Percentiles rank a stretch among this genome's conserved stretches.
These are phyloP conservation scores for Brachionus rubens DNA, from an alignment of 1,140 invertebrate genomes.

Conservation along the genomic window DNA sequence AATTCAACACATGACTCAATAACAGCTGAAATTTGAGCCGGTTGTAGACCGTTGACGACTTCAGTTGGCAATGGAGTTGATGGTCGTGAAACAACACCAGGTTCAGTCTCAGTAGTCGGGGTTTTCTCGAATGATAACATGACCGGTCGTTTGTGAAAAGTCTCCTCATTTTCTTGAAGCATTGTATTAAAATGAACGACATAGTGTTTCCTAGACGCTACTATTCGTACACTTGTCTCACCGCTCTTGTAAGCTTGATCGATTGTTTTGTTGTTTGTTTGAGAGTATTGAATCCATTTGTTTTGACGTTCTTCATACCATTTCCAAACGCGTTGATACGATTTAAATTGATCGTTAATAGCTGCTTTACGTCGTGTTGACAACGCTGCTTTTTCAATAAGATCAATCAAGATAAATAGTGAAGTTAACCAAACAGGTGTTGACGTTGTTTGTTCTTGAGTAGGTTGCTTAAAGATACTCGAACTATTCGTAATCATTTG, in stretches of 20 bases:
- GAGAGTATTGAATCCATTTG: conserved; percentile 75
- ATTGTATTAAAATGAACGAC: conserved; percentile 76
- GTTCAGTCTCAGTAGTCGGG: neutral
- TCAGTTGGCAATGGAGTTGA: conserved; percentile 1
- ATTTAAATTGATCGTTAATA: conserved; percentile 64
- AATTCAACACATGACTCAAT: conserved; percentile 66
- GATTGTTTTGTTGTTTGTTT: conserved; percentile 73
- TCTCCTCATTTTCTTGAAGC: conserved; percentile 72
- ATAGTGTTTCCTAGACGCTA: conserved; percentile 66
- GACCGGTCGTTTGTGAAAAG: conserved; percentile 76
- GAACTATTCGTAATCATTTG: conserved; percentile 54
- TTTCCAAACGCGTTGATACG: conserved; percentile 70
- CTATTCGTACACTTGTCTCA: conserved; percentile 30
- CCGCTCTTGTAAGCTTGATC: conserved; percentile 71
- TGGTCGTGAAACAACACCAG: neutral
- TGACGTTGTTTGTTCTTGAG: neutral
- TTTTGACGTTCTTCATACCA: conserved; percentile 80
- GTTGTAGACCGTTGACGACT: conserved; percentile 49
- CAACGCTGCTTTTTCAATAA: conserved; percentile 75
- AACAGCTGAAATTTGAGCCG: conserved; percentile 53
- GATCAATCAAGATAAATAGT: conserved; percentile 72
- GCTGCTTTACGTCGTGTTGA: conserved; percentile 69
- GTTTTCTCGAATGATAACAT: conserved; percentile 66
- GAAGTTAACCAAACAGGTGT: conserved; percentile 75
- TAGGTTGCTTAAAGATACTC: conserved; percentile 48